phyloP scores from a whole-genome alignment of 2,113 vertebrate species.

The Meleagris gallopavo region DNA sequence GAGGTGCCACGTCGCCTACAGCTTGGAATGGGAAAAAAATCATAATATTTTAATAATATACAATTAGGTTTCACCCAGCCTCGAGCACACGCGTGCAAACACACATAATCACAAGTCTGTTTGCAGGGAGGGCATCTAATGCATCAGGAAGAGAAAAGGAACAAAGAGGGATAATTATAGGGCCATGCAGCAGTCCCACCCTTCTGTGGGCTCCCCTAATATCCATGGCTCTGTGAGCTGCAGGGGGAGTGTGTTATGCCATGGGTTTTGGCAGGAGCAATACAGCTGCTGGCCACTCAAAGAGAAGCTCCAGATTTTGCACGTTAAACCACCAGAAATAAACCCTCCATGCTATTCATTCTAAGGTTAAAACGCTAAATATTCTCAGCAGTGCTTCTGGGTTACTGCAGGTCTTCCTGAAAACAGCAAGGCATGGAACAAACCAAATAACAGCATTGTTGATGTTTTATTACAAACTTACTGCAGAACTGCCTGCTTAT shows the following conservation, averaged over 20 bases:
- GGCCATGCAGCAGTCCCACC: conserved; percentile 4
- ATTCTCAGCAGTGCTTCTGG: accelerated
- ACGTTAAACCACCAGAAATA: neutral
- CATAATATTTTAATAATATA: conserved; percentile 76
- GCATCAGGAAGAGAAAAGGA: neutral
- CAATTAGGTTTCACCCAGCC: conserved; percentile 55
- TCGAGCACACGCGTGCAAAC: neutral
- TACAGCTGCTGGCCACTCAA: neutral
- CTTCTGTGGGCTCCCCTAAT: neutral
- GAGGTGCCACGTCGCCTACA: conserved; percentile 9
- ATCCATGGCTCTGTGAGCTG: neutral
- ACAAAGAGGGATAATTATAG: conserved; percentile 36
- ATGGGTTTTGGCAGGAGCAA: neutral
- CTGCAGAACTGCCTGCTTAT: accelerated
- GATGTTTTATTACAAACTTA: accelerated
- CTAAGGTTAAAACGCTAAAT: neutral
- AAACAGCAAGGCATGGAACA: neutral
- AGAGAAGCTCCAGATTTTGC: neutral
- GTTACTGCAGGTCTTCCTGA: neutral
- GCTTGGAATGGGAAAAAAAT: conserved; percentile 32
- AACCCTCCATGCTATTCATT: accelerated
- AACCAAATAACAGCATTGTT: neutral
- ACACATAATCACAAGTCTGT: conserved; percentile 13
- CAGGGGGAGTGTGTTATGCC: neutral
- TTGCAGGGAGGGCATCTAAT: neutral